Percentiles rank a stretch among this genome's conserved stretches.
Conservation (phyloP, 2,113 vertebrate species). For the Illadopsis cleaveri region DNA sequence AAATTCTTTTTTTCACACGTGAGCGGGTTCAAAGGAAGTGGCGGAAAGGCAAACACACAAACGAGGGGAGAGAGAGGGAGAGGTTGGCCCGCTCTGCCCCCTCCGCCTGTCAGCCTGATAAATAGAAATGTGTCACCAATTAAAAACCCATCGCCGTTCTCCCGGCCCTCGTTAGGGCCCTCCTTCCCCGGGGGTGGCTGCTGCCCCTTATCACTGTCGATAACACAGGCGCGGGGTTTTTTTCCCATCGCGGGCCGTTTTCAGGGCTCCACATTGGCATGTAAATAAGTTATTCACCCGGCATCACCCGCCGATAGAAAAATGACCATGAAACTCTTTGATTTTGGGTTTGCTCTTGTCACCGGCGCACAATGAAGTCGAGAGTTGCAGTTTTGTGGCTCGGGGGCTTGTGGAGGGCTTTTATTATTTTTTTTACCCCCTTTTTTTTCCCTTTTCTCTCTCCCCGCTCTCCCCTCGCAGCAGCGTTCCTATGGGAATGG, state of each 20-base stretch:
- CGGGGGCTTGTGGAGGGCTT: not conserved
- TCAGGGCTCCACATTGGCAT: constrained; percentile 83
- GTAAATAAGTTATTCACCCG: constrained; percentile 93
- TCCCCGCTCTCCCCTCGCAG: too few species aligned
- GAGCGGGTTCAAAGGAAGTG: constrained; percentile 82
- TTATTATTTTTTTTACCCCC: too few species aligned
- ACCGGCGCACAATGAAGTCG: constrained; percentile 83
- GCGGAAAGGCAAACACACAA: constrained; percentile 80
- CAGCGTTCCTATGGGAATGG: constrained; percentile 79
- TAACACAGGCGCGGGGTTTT: constrained; percentile 71
- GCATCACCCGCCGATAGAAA: constrained; percentile 84
- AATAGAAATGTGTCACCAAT: constrained; percentile 96
- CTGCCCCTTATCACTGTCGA: constrained; percentile 76
- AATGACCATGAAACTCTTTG: constrained; percentile 91
- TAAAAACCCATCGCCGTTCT: constrained; percentile 93
- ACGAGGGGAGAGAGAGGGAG: constrained; percentile 66
- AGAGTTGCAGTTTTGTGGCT: constrained; percentile 80
- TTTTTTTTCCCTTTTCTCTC: too few species aligned
- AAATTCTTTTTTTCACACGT: constrained; percentile 82
- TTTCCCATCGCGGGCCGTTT: constrained; percentile 84
- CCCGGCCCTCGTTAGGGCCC: constrained; percentile 81
- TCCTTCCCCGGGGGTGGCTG: constrained; percentile 41
- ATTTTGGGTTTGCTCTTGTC: constrained; percentile 82
- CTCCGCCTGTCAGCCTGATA: constrained; percentile 89
- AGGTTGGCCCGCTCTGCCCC: constrained; percentile 73